Evolutionary conservation across 2,888 invertebrate genomes (phyloP).

Genomic region (Agrilus mali): DNA sequence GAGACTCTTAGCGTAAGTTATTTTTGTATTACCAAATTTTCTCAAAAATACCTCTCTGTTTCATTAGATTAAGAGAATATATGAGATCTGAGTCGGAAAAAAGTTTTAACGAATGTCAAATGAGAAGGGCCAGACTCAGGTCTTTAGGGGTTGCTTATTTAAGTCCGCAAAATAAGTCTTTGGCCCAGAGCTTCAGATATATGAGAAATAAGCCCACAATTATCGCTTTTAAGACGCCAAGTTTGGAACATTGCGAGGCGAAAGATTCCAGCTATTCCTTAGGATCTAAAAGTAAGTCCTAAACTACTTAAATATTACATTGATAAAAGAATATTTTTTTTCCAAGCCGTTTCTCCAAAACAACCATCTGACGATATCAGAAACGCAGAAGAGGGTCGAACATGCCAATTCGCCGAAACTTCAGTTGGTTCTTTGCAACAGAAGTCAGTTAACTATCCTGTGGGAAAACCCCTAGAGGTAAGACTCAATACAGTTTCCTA

Average conservation of each 20-base stretch:
- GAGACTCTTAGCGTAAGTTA: conserved; percentile 56
- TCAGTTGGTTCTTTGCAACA: conserved; percentile 19
- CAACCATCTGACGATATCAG: conserved; percentile 33
- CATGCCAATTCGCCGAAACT: conserved; percentile 24
- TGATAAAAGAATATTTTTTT: background rate
- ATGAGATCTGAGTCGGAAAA: conserved; percentile 70
- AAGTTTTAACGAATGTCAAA: conserved; percentile 56
- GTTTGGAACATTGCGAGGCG: conserved; percentile 55
- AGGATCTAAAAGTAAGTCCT: conserved; percentile 39
- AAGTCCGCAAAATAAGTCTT: conserved; percentile 64
- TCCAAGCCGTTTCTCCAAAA: background rate
- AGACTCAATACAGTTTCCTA: conserved; percentile 13
- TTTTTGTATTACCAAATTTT: background rate
- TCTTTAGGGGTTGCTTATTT: conserved; percentile 55
- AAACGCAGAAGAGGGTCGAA: conserved; percentile 49
- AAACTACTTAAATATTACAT: background rate
- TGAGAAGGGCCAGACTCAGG: conserved; percentile 49
- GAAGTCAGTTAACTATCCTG: conserved; percentile 49
- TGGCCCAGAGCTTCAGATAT: conserved; percentile 80
- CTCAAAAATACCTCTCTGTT: background rate
- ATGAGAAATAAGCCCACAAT: conserved; percentile 83
- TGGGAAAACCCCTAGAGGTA: conserved; percentile 76
- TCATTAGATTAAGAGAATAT: conserved; percentile 52
- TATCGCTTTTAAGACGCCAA: conserved; percentile 76
- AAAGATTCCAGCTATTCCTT: conserved; percentile 44